Base-by-base conservation (phyloP, 1,140 invertebrate species). In the Drosophila mojavensis region DNA sequence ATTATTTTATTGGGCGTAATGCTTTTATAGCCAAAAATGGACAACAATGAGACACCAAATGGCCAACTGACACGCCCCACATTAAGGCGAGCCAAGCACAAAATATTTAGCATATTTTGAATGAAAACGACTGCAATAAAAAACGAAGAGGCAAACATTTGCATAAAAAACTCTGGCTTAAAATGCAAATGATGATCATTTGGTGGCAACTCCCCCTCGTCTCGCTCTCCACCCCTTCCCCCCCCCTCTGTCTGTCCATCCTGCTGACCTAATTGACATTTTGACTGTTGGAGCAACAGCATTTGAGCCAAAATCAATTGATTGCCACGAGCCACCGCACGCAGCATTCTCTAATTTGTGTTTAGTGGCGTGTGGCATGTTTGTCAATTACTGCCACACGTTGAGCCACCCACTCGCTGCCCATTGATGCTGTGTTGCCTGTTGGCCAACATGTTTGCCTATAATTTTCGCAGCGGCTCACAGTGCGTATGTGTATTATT, bases 1-100 rank as follows among this genome's bases (percentile, higher is more conserved):
- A 88, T 89, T 88, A 89, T 88, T 88, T 88, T 89, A 88, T 88
- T 79, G 85, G 63, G 84, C 84, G 80, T 81, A 89, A 89, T 84
- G 84, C 81, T 81, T 88, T 88, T 88, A 89, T 84, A 70, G 72
- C 60, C 64, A 41, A 39, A 45, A 70, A 70, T 62, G 65, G 58
- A 56, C 71, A 74, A 62, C 56, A 73, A 73, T 48, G 58, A 61
- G 54, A 59, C 79, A 65, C 43, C 61, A 60, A 60, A 47, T 71
- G 43, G 39, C 28, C 41, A 24, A 43, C 9, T 5, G 6, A 13
- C 43, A 26, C 4, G 17, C 6, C 15, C n/a, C 13, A n/a, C 65
- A 62, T 69, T 58, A 74, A 63, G 62, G 54, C 72, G 17, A 54
- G 53, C 63, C 45, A 39, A 62, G 71, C 59, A 28, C 33, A 58